Evolutionary conservation across 2,888 invertebrate genomes (phyloP), one percentile per base, ranked within the genome.

Genomic region (Tenthredo notha): DNA sequence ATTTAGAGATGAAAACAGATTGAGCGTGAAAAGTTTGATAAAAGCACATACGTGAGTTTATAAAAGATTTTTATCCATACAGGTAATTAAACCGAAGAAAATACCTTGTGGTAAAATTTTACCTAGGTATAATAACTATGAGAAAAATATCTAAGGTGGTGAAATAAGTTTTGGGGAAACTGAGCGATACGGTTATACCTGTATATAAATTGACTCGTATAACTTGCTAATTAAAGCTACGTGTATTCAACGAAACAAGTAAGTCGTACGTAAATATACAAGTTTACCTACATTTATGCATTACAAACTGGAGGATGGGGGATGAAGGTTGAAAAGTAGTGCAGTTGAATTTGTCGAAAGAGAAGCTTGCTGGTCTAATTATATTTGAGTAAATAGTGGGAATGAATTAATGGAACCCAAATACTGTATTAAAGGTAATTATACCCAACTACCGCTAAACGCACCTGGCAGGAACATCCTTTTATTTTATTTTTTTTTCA

Each of bases 191-290:
- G 54, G 9, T n/a, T n/a, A n/a, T n/a, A n/a, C n/a, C n/a, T n/a
- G 40, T 1, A 72, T 43, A 72, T 72, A 50, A 77, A 77, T 47
- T 77, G 18, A 50, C 29, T 33, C 29, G 67, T 67, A 33, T 18
- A 77, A 33, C 75, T 77, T 50, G 54, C 33, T 77, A 77, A 77
- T 77, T 50, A 33, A 54, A 77, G 54, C 33, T 54, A 54, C 77
- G 77, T 77, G 54, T 50, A 54, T 77, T 77, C 50, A 50, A 10
- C n/a, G 29, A 54, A 77, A 77, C 77, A 54, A 77, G 54, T 77
- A 54, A 50, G 29, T 50, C 18, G 50, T 77, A 77, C 33, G 77
- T 54, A 77, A 77, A 77, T 77, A 77, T 29, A 77, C 9, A 9
- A 47, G 43, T 47, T 15, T 12, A 25, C 40, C 9, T 67, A 18